Percentiles rank a stretch among this genome's conserved stretches.
These are phyloP conservation scores for Adelognathus sp. DNA, from an alignment of 2,888 invertebrate genomes.

Conservation along the genomic window DNA sequence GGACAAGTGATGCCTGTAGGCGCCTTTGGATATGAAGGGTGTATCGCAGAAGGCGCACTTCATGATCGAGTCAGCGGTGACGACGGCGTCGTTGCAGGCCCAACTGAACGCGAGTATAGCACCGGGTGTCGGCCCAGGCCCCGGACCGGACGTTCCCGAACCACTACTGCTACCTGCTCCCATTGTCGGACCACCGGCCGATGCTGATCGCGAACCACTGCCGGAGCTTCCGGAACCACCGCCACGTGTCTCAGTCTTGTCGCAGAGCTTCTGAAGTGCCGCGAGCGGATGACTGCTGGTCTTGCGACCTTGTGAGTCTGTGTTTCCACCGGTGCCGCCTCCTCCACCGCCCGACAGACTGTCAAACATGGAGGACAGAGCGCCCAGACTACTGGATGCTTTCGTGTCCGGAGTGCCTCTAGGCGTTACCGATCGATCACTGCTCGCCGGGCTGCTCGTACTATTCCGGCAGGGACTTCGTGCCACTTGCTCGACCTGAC, in stretches of 20 bases:
- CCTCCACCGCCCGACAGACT: slow-evolving; percentile 86
- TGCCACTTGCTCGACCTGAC: slow-evolving; percentile 77
- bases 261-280: slow-evolving; percentile 96
- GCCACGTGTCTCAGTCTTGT: slow-evolving; percentile 95
- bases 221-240: slow-evolving; percentile 80
- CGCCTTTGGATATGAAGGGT: slow-evolving; percentile 97
- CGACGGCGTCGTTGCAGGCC: slow-evolving; percentile 96
- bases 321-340: slow-evolving; percentile 71
- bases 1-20: slow-evolving; percentile 97
- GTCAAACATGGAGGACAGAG: slow-evolving; percentile 95
- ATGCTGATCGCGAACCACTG: slow-evolving; percentile 80
- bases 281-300: slow-evolving; percentile 94
- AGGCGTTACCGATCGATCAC: slow-evolving; percentile 90
- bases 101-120: slow-evolving; percentile 95
- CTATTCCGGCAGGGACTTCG: slow-evolving; percentile 86
- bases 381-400: slow-evolving; percentile 87
- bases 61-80: slow-evolving; percentile 93
- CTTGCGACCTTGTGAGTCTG: slow-evolving; percentile 85
- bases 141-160: slow-evolving; percentile 70
- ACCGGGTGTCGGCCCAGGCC: slow-evolving; percentile 87
- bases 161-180: slow-evolving; percentile 80
- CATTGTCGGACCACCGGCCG: slow-evolving; percentile 77
- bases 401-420: slow-evolving; percentile 85
- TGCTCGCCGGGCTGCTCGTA: slow-evolving; percentile 88
- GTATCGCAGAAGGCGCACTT: slow-evolving; percentile 98